Evolutionary conservation across 2,888 invertebrate species (phyloP).

Genomic region (Pseudococcus jackbeardsleyi): DNA sequence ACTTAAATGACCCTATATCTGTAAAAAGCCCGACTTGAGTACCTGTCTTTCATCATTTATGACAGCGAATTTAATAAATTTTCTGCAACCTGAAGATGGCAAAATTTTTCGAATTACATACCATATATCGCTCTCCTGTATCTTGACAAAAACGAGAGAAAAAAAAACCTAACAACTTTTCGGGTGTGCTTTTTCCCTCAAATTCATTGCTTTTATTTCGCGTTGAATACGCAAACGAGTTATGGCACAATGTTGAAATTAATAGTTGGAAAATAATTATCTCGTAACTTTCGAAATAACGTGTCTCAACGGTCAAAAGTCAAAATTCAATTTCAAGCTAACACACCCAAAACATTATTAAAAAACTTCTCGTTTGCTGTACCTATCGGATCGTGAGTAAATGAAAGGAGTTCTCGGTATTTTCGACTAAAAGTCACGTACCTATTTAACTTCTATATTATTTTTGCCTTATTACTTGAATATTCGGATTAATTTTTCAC

Average conservation of each 20-base stretch:
- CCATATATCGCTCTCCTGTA: slow-evolving; percentile 26
- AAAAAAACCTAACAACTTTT: slow-evolving; percentile 34
- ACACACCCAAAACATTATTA: slow-evolving; percentile 54
- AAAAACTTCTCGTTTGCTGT: slow-evolving; percentile 44
- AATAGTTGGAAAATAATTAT: slow-evolving; percentile 54
- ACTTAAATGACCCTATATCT: slow-evolving; percentile 51
- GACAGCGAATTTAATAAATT: slow-evolving; percentile 57
- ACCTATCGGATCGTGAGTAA: neutral
- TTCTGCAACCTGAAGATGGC: slow-evolving; percentile 43
- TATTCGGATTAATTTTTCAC: neutral
- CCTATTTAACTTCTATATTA: slow-evolving; percentile 27
- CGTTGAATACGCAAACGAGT: slow-evolving; percentile 22
- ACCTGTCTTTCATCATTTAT: slow-evolving; percentile 54
- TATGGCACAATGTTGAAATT: slow-evolving; percentile 40
- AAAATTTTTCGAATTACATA: slow-evolving; percentile 39
- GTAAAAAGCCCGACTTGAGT: slow-evolving; percentile 36
- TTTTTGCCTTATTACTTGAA: neutral
- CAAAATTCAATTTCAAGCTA: slow-evolving; percentile 45
- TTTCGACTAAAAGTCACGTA: slow-evolving; percentile 35
- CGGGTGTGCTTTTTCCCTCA: neutral
- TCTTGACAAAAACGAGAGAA: neutral
- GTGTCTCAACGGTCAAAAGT: slow-evolving; percentile 53
- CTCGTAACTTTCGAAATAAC: slow-evolving; percentile 50
- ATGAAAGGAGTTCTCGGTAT: slow-evolving; percentile 31
- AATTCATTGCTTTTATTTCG: neutral